Base-by-base conservation (phyloP, 2,797 vertebrate genomes). In the Acanthurus lineatus region DNA sequence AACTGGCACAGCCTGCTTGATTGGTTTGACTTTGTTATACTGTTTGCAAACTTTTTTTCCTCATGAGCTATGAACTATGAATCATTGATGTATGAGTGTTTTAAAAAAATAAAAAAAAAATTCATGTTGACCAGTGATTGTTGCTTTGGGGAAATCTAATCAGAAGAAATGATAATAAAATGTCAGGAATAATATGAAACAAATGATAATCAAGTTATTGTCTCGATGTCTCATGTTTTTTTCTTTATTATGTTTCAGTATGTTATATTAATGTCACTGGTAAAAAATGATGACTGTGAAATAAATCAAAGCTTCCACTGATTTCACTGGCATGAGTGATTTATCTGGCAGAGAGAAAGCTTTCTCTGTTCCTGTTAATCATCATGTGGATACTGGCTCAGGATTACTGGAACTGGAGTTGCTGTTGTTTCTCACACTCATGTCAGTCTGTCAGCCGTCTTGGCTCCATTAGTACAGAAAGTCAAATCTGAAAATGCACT, bases 121-220 rank as follows among this genome's bases (percentile, higher is more conserved):
- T 61, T 61, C 32, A 35, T 62, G 32, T 57, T 70, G 14, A 25
- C 69, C n/a, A 56, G 16, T 54, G 35, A 22, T 16, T 70, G 40
- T 45, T 69, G 19, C 51, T 73, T 56, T 58, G 1, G 14, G 38
- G 17, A 3, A 51, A 51, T 38, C 0, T 56, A 59, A 0, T 44
- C 17, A 63, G 32, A 66, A 53, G 19, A 67, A 6, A 72, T 32
- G 0, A 28, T 9, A n/a, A 47, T 10, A 61, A 49, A 62, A 69
- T 48, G 4, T 44, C 0, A 17, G 35, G 17, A 38, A 14, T 51
- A 38, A 44, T 20, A 47, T 73, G 10, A 22, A 54, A 44, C 17
- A 17, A 51, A 11, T 72, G 6, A 69, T 70, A 2, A 56, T 57
- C 2, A 63, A 73, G 20, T 22, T 25, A 42, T 60, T 44, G 49